Base-by-base conservation (phyloP, 2,888 invertebrate species). In the Lacanobia oleracea region DNA sequence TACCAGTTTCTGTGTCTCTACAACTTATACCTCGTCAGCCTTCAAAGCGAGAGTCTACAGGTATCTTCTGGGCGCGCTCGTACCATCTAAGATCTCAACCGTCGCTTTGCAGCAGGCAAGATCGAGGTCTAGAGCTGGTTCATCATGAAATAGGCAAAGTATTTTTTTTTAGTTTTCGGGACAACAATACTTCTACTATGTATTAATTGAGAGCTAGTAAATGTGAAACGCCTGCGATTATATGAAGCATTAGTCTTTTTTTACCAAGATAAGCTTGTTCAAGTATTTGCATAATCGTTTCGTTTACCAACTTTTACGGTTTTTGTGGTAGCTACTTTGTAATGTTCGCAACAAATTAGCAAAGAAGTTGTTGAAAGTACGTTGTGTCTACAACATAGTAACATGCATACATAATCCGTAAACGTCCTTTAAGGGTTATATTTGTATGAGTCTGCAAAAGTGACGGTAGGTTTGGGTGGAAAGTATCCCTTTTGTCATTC, bases 311-410 rank as follows among this genome's bases (percentile, higher is more conserved):
- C 62, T 66, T 68, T 68, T 77, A 62, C 62, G 23, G 40, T 62
- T 45, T 67, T 76, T 66, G 48, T 68, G 62, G 62, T 62, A 63
- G 62, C 37, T 50, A 51, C 51, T 57, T n/a, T 70, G 23, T 54
- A 81, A 43, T 76, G 33, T 82, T 56, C 63, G 79, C 73, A 70
- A 71, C 6, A 45, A 71, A 77, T 79, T 71, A 71, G 61, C 64
- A 27, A 81, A 70, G 40, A 53, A 21, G 21, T 62, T 53, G 40
- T 50, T 77, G 71, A 67, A 77, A 77, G 71, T 77, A 18, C 56
- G 9, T 48, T 51, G 40, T 73, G 45, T 33, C 54, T 54, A 27
- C 27, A 3, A 27, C 27, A 27, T 3, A 54, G 61, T 61, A 57
- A 71, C 33, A 50, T 18, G 16, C 23, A 33, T 18, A 18, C 27